Evolutionary conservation across 2,888 invertebrate species (phyloP).

Genomic region (Tinea pellionella): DNA sequence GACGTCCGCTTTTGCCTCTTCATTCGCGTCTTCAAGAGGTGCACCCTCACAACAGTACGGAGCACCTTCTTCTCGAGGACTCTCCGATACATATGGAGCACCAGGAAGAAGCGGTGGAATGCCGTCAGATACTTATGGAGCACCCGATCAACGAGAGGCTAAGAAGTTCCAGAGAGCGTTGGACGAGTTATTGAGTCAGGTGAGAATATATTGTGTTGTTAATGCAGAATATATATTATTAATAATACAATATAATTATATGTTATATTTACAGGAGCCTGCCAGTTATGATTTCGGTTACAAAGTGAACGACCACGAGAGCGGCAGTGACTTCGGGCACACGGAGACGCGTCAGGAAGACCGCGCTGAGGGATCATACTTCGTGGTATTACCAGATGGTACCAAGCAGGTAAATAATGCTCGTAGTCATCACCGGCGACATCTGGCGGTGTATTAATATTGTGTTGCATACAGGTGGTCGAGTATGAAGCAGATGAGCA

Average conservation of each 20-base stretch:
- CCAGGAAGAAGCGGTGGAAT: constrained; percentile 27
- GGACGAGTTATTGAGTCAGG: constrained; percentile 43
- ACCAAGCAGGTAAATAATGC: constrained; percentile 63
- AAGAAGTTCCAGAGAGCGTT: constrained; percentile 39
- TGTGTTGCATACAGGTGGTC: constrained; percentile 59
- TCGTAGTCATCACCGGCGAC: neutral
- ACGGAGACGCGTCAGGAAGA: constrained; percentile 73
- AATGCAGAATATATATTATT: neutral
- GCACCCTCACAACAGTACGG: constrained; percentile 19
- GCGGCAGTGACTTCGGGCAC: constrained; percentile 75
- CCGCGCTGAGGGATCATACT: constrained; percentile 72
- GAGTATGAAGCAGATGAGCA: constrained; percentile 78
- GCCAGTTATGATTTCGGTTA: constrained; percentile 76
- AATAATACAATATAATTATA: too few species aligned
- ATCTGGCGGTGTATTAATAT: neutral
- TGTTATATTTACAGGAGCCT: constrained; percentile 61
- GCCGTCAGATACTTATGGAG: constrained; percentile 52
- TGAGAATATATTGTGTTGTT: constrained; percentile 17
- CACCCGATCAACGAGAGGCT: constrained; percentile 48
- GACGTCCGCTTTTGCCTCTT: neutral
- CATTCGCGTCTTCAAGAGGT: neutral
- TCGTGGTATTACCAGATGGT: constrained; percentile 76
- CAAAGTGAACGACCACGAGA: constrained; percentile 72
- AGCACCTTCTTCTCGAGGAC: constrained; percentile 26
- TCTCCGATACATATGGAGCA: constrained; percentile 29